These are phyloP conservation scores for Fregetta grallaria DNA, from an alignment of 2,113 vertebrate species.

Conservation along the genomic window DNA sequence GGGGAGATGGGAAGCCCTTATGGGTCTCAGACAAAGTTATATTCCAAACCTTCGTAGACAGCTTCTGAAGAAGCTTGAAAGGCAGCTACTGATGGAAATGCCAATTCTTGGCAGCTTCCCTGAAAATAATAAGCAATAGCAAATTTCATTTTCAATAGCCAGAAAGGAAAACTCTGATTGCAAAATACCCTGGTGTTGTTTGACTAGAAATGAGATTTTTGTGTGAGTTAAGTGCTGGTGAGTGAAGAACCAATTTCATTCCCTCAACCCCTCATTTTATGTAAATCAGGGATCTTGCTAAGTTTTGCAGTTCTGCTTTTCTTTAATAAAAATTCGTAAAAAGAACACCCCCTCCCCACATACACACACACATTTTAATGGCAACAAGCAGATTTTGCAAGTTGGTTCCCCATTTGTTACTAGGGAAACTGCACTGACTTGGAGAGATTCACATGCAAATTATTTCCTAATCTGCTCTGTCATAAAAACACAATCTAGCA, in stretches of 20 bases:
- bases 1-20: background rate
- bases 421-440: constrained; percentile 37
- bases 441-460: constrained; percentile 37
- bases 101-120: background rate
- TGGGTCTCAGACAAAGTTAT: background rate
- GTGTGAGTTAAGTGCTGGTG: background rate
- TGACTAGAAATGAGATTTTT: background rate
- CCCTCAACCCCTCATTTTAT: background rate
- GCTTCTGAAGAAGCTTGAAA: background rate
- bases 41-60: background rate
- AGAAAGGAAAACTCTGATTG: background rate
- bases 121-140: background rate
- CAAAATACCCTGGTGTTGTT: background rate
- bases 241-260: background rate
- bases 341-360: background rate
- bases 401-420: constrained; percentile 32
- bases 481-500: constrained; percentile 42
- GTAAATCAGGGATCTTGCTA: background rate
- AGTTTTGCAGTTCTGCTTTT: background rate
- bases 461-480: constrained; percentile 29
- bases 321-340: background rate
- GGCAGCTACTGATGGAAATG: background rate
- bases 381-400: background rate
- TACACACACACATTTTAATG: background rate
- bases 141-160: background rate